These are phyloP conservation scores for Halocynthia aurantium DNA, from an alignment of 23 tunicate species.

Conservation along the genomic window DNA sequence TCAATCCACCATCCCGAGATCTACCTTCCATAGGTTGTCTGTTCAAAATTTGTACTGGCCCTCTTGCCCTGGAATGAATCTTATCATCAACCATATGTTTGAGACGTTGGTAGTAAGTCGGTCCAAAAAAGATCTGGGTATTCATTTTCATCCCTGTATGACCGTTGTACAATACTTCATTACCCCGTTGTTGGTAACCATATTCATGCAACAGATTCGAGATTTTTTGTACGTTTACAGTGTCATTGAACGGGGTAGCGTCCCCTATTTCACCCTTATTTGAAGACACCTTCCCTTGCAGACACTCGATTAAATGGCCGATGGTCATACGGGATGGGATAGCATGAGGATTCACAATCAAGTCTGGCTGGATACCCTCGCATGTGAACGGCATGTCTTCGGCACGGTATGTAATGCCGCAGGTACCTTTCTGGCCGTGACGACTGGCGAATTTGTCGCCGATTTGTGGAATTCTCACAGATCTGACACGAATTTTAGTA, in stretches of 20 bases:
- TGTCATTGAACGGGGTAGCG: slow-evolving; percentile 98
- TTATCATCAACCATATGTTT: slow-evolving; percentile 99
- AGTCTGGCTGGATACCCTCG: slow-evolving; percentile 96
- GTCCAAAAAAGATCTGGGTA: slow-evolving; percentile 97
- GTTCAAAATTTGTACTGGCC: slow-evolving; percentile 94
- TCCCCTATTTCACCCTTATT: slow-evolving; percentile 99
- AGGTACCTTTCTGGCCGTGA: slow-evolving; percentile 99
- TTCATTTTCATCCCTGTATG: slow-evolving; percentile 94
- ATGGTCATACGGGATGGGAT: slow-evolving; percentile 99
- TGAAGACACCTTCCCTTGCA: slow-evolving; percentile 96
- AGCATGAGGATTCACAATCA: slow-evolving; percentile 99
- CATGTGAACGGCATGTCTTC: slow-evolving; percentile 99
- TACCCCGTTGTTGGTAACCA: slow-evolving; percentile 98
- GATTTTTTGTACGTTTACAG: slow-evolving; percentile 97
- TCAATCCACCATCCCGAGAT: slow-evolving; percentile 97
- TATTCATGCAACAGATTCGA: slow-evolving; percentile 97
- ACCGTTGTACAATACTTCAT: slow-evolving; percentile 96
- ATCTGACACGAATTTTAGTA: slow-evolving; percentile 90
- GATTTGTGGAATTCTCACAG: slow-evolving; percentile 95
- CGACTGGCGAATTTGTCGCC: slow-evolving; percentile 99
- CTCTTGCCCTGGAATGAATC: slow-evolving; percentile 97
- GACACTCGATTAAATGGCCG: slow-evolving; percentile 97
- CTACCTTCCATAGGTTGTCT: slow-evolving; percentile 99
- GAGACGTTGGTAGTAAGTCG: slow-evolving; percentile 96
- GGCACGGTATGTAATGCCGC: slow-evolving; percentile 89